A percentile compares a stretch with the other conserved stretches of the same genome.
Evolutionary conservation across 1,140 invertebrate genomes (phyloP).

Genomic region (Thaumetopoea pityocampa): DNA sequence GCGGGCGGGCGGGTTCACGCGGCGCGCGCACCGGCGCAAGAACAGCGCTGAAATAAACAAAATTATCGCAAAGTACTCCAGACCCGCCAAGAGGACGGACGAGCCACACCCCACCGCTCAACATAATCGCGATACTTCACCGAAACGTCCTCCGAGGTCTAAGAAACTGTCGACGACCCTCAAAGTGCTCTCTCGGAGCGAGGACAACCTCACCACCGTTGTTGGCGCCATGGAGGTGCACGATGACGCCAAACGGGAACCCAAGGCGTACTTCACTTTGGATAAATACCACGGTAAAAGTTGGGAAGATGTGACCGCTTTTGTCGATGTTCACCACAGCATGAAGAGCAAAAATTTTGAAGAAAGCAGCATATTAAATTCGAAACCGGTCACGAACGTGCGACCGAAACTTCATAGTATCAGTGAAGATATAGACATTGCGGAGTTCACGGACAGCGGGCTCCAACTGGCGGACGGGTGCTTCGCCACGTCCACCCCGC

Average conservation of each 20-base stretch:
- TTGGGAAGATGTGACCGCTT: slow-evolving; percentile 61
- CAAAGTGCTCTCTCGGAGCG: slow-evolving; percentile 53
- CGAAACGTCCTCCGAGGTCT: slow-evolving; percentile 46
- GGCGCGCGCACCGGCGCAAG: slow-evolving; percentile 67
- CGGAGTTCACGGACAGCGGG: slow-evolving; percentile 50
- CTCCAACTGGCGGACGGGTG: slow-evolving; percentile 38
- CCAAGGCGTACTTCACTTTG: slow-evolving; percentile 30
- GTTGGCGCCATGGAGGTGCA: slow-evolving; percentile 41
- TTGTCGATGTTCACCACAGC: slow-evolving; percentile 46
- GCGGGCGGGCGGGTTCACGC: slow-evolving; percentile 66
- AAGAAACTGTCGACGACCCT: slow-evolving; percentile 45
- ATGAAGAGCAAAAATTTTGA: slow-evolving; percentile 60
- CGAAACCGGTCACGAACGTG: slow-evolving; percentile 29
- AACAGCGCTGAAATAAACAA: slow-evolving; percentile 71
- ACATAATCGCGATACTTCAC: slow-evolving; percentile 33
- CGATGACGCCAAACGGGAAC: slow-evolving; percentile 31
- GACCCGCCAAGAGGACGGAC: slow-evolving; percentile 48
- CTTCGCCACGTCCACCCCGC: slow-evolving; percentile 59
- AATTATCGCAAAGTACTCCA: slow-evolving; percentile 73
- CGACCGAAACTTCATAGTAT: slow-evolving; percentile 51
- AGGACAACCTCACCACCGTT: slow-evolving; percentile 53
- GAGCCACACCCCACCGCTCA: slow-evolving; percentile 35
- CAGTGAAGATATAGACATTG: slow-evolving; percentile 39
- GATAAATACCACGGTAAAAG: slow-evolving; percentile 63
- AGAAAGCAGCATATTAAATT: slow-evolving; percentile 60